phyloP scores from a whole-genome alignment of 2,888 invertebrate genomes.

The Agriopis marginaria region DNA sequence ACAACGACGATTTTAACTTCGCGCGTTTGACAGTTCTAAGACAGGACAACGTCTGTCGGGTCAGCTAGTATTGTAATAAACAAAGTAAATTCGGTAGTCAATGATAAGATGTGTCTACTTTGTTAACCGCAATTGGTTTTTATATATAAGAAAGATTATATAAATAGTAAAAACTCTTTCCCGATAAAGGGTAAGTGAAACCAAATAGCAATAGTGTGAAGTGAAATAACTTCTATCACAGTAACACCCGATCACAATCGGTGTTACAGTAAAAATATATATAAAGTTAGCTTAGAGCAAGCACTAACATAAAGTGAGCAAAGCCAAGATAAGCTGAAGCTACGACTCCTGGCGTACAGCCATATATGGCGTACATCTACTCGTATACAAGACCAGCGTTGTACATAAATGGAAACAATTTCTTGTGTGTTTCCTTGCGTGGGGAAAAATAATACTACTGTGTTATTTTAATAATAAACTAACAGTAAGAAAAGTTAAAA shows the following conservation, averaged over 20 bases:
- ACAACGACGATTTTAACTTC: too few species aligned
- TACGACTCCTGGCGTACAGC: slow-evolving; percentile 49
- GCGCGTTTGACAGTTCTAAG: too few species aligned
- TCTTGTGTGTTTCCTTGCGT: neutral
- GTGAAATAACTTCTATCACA: slow-evolving; percentile 16
- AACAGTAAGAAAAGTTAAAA: too few species aligned
- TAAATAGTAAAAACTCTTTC: too few species aligned
- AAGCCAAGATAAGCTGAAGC: slow-evolving; percentile 53
- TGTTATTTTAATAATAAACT: too few species aligned
- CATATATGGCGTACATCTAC: slow-evolving; percentile 24
- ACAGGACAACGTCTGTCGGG: too few species aligned
- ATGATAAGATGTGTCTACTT: too few species aligned
- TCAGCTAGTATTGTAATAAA: too few species aligned
- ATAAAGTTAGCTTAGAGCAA: slow-evolving; percentile 37
- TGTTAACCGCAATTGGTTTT: too few species aligned
- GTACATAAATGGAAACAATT: neutral
- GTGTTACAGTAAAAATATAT: slow-evolving; percentile 30
- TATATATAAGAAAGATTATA: neutral
- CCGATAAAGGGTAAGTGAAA: neutral
- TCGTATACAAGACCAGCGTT: neutral
- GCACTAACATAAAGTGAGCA: slow-evolving; percentile 39
- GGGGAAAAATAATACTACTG: neutral
- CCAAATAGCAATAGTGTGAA: neutral
- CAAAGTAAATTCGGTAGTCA: too few species aligned
- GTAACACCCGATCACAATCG: slow-evolving; percentile 24